These are phyloP conservation scores for Patella vulgata DNA, from an alignment of 1,140 invertebrate species.

Conservation along the genomic window DNA sequence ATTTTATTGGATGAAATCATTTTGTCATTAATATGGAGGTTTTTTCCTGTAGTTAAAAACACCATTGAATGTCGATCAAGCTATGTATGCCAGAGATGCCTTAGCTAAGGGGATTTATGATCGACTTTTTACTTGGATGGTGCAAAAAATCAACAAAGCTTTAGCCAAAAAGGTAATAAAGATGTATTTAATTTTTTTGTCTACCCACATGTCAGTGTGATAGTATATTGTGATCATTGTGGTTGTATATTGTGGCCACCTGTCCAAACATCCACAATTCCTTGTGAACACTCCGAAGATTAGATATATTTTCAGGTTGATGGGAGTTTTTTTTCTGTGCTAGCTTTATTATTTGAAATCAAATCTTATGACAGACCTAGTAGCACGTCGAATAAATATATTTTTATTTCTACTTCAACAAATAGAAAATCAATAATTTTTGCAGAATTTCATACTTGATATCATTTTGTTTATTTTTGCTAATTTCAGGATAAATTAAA, in stretches of 20 bases:
- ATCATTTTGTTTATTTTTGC: no score
- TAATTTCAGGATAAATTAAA: conserved; percentile 41
- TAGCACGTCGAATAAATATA: no score
- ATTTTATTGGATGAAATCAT: no score
- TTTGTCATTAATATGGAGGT: no score
- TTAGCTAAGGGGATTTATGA: conserved; percentile 81
- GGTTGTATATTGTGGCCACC: background rate
- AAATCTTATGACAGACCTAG: no score
- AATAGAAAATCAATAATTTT: no score
- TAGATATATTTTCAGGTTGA: no score
- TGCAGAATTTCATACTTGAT: no score
- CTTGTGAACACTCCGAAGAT: background rate
- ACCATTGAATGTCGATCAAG: conserved; percentile 74
- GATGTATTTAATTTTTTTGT: conserved; percentile 4
- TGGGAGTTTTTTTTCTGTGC: no score
- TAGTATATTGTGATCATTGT: background rate
- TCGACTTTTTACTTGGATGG: conserved; percentile 89
- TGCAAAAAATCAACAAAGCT: conserved; percentile 77
- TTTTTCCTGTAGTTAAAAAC: conserved; percentile 52
- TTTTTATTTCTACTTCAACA: no score
- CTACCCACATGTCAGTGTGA: background rate
- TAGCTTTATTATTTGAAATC: no score
- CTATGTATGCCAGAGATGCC: conserved; percentile 75
- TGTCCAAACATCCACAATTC: background rate
- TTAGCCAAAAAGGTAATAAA: conserved; percentile 71